Percentiles rank a stretch among this genome's conserved stretches.
Conservation (phyloP, 2,797 vertebrate genomes). For the Rhincodon typus region DNA sequence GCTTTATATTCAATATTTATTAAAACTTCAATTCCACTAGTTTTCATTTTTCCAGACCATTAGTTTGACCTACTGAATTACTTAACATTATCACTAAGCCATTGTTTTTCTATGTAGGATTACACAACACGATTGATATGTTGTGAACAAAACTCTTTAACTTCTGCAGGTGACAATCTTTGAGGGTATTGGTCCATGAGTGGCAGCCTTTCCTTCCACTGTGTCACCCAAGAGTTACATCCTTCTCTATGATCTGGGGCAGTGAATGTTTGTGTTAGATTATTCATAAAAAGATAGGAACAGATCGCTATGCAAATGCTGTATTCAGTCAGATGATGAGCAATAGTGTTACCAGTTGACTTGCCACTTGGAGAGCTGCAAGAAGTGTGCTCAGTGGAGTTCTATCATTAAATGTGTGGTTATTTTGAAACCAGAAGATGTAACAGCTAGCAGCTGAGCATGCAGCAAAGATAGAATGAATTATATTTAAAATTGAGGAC, state of each 20-base stretch:
- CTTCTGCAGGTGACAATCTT: not conserved
- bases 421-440: no score
- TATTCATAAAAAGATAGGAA: not conserved
- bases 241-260: not conserved
- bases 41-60: not conserved
- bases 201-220: not conserved
- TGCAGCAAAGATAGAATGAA: not conserved
- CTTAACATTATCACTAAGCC: not conserved
- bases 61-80: not conserved
- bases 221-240: not conserved
- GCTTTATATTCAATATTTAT: not conserved
- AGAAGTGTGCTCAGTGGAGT: no score
- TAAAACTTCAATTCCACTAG: not conserved
- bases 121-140: not conserved
- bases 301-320: not conserved
- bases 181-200: not conserved
- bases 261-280: not conserved
- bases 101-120: not conserved
- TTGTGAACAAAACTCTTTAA: not conserved
- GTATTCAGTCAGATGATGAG: no score
- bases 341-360: no score
- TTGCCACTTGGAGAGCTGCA: no score
- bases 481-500: not conserved
- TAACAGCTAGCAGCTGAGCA: not conserved
- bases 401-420: no score